Evolutionary conservation across 2,888 invertebrate genomes (phyloP).

Genomic region (Calephelis perditalis): DNA sequence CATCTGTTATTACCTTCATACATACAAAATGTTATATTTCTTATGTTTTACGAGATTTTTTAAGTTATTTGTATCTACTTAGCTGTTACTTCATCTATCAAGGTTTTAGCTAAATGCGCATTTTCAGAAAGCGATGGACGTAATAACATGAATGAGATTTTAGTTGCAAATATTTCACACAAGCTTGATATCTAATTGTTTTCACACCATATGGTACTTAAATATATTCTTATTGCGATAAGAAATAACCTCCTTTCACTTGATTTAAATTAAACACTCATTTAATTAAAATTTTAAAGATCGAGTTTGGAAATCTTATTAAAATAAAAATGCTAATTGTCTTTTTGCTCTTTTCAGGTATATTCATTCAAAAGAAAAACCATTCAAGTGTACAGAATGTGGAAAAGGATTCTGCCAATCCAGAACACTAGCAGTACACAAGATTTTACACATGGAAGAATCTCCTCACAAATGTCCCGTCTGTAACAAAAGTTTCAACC

Average conservation of each 20-base stretch:
- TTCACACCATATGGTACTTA: too few relatives aligned
- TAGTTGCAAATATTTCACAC: too few relatives aligned
- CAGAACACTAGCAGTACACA: slow-evolving; percentile 96
- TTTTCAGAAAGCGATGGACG: too few relatives aligned
- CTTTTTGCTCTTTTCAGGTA: slow-evolving; percentile 82
- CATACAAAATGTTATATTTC: slow-evolving; percentile 77
- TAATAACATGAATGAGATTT: too few relatives aligned
- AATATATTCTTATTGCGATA: too few relatives aligned
- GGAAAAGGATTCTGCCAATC: slow-evolving; percentile 99
- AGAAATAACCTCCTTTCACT: too few relatives aligned
- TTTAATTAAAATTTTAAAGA: too few relatives aligned
- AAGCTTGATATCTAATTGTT: too few relatives aligned
- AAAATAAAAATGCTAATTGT: slow-evolving; percentile 16
- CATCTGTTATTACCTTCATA: slow-evolving; percentile 73
- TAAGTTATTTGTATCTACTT: slow-evolving; percentile 28
- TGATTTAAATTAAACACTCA: too few relatives aligned
- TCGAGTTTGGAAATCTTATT: too few relatives aligned
- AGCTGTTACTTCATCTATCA: slow-evolving; percentile 3
- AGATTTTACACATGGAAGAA: slow-evolving; percentile 95
- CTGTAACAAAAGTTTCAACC: slow-evolving; percentile 93
- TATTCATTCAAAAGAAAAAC: slow-evolving; percentile 99
- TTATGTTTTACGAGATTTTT: slow-evolving; percentile 73
- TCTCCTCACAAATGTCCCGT: slow-evolving; percentile 95
- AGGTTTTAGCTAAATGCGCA: too few relatives aligned
- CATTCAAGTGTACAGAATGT: slow-evolving; percentile 97